phyloP scores from a whole-genome alignment of 2,113 vertebrate genomes.

The Mixornis gularis region DNA sequence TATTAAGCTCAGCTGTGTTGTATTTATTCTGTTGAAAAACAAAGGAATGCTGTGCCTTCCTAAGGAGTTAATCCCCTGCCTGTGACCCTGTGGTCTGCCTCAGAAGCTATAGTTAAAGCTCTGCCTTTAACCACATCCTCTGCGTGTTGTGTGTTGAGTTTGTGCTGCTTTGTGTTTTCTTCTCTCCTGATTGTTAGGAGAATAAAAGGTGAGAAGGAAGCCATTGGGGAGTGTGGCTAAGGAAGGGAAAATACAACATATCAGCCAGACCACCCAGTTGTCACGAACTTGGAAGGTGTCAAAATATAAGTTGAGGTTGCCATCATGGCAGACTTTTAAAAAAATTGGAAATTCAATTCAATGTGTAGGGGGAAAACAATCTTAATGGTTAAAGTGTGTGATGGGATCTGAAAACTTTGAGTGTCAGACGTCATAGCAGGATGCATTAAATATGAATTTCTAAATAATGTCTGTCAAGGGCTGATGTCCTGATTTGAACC shows the following conservation, averaged over 20 bases:
- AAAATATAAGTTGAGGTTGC: not conserved
- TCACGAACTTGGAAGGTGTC: not conserved
- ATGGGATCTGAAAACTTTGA: not conserved
- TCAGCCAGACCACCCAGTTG: not conserved
- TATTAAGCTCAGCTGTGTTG: not conserved
- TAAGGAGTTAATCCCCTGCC: not conserved
- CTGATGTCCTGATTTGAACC: slow-evolving; percentile 68
- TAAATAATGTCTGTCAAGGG: slow-evolving; percentile 3
- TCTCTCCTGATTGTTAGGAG: not conserved
- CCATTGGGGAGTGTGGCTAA: not conserved
- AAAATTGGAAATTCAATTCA: not conserved
- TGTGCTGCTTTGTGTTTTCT: not conserved
- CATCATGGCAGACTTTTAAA: not conserved
- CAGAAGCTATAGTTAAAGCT: not conserved
- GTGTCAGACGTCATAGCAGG: not conserved
- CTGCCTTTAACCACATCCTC: slow-evolving; percentile 27
- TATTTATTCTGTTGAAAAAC: not conserved
- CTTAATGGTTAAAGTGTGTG: not conserved
- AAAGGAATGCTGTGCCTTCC: not conserved
- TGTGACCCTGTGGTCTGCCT: not conserved
- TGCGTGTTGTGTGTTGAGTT: not conserved
- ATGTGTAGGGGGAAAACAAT: not conserved
- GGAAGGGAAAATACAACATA: not conserved
- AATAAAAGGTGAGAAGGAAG: slow-evolving; percentile 19
- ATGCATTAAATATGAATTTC: not conserved